A percentile compares a stretch with the other conserved stretches of the same genome.
Evolutionary conservation across 2,113 vertebrate genomes (phyloP).

Genomic region (Aplodontia rufa): DNA sequence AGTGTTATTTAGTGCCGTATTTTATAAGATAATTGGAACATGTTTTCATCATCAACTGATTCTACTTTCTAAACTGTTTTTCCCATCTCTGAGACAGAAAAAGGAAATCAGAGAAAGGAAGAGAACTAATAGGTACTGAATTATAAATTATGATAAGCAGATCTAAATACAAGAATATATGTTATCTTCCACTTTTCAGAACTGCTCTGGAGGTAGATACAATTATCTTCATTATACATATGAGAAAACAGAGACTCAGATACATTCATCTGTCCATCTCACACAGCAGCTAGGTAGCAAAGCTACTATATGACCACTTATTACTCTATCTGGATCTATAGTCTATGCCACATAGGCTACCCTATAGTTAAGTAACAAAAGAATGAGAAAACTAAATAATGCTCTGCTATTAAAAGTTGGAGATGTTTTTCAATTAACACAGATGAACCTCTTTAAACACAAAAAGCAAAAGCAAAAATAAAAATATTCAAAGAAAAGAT

Average conservation of each 20-base stretch:
- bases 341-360: background rate
- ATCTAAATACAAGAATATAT: background rate
- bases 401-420: background rate
- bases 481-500: background rate
- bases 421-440: background rate
- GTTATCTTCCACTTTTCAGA: background rate
- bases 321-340: background rate
- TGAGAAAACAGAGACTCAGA: background rate
- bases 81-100: background rate
- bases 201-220: background rate
- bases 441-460: slow-evolving; percentile 3
- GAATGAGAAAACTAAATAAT: background rate
- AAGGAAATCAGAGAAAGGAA: slow-evolving; percentile 17
- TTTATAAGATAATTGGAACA: slow-evolving; percentile 69
- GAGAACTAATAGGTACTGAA: background rate
- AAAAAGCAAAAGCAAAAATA: background rate
- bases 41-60: slow-evolving; percentile 62
- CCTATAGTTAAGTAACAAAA: background rate
- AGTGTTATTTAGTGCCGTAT: slow-evolving; percentile 28
- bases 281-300: background rate
- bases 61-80: slow-evolving; percentile 23
- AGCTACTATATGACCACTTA: background rate
- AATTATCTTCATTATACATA: background rate
- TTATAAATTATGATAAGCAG: background rate
- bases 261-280: background rate